Conservation (phyloP, 1,140 invertebrate genomes). For the Neodiprion pinetum region DNA sequence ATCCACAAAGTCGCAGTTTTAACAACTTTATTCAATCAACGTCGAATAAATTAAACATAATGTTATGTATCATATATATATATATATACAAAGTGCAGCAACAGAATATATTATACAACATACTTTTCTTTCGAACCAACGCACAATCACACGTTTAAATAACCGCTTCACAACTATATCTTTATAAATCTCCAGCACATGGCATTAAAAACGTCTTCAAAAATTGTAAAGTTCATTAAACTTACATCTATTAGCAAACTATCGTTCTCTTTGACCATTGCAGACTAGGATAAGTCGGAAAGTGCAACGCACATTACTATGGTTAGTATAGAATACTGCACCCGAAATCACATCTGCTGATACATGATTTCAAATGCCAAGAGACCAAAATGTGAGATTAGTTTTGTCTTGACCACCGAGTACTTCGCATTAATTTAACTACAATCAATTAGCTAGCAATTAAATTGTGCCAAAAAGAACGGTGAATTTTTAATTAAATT, state of each 20-base stretch:
- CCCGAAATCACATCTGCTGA: no score
- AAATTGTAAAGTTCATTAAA: no score
- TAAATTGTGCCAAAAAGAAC: neutral
- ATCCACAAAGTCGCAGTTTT: neutral
- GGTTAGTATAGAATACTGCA: no score
- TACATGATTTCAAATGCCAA: no score
- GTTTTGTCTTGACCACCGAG: no score
- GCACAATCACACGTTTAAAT: neutral
- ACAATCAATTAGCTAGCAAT: neutral
- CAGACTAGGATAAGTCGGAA: no score
- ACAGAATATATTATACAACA: conserved; percentile 2
- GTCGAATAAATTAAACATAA: neutral
- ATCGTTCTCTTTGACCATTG: no score
- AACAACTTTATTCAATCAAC: neutral
- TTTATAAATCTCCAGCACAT: neutral
- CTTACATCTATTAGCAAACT: no score
- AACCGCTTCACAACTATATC: neutral
- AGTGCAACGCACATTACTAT: no score
- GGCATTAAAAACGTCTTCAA: neutral
- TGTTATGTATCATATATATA: neutral
- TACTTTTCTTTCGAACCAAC: neutral
- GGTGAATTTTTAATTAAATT: no score
- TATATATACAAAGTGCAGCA: neutral
- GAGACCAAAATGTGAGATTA: no score
- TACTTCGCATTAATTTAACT: neutral